Conservation (phyloP, 1,140 invertebrate species). For the Dendrolimus kikuchii region DNA sequence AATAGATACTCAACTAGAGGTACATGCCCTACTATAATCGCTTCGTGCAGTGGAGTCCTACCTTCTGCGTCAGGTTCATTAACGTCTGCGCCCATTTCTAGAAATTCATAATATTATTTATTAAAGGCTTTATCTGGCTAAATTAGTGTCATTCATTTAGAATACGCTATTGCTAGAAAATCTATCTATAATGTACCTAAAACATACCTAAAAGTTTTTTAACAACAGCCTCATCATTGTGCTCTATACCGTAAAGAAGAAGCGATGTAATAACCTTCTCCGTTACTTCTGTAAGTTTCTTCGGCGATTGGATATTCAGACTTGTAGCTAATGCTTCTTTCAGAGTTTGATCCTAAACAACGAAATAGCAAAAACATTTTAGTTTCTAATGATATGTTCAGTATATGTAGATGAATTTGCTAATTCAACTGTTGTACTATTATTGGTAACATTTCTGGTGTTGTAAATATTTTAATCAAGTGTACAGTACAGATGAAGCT, state of each 20-base stretch:
- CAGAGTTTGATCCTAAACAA: constrained; percentile 73
- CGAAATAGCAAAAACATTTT: constrained; percentile 1
- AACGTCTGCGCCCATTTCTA: constrained; percentile 80
- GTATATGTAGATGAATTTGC: background rate
- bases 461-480: too few relatives aligned
- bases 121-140: too few relatives aligned
- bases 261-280: constrained; percentile 86
- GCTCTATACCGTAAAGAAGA: constrained; percentile 81
- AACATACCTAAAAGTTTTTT: constrained; percentile 68
- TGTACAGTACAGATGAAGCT: too few relatives aligned
- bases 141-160: background rate
- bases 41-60: constrained; percentile 87
- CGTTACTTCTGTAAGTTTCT: constrained; percentile 80
- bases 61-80: constrained; percentile 84
- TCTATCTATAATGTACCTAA: constrained; percentile 3
- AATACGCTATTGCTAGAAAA: background rate
- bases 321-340: constrained; percentile 79
- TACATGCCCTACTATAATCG: constrained; percentile 80
- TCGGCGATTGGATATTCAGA: constrained; percentile 77
- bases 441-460: too few relatives aligned
- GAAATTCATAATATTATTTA: constrained; percentile 1
- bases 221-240: constrained; percentile 75
- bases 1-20: constrained; percentile 83
- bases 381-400: background rate
- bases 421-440: too few relatives aligned